phyloP scores from a whole-genome alignment of 2,113 vertebrate genomes.

The Spea multiplicata region DNA sequence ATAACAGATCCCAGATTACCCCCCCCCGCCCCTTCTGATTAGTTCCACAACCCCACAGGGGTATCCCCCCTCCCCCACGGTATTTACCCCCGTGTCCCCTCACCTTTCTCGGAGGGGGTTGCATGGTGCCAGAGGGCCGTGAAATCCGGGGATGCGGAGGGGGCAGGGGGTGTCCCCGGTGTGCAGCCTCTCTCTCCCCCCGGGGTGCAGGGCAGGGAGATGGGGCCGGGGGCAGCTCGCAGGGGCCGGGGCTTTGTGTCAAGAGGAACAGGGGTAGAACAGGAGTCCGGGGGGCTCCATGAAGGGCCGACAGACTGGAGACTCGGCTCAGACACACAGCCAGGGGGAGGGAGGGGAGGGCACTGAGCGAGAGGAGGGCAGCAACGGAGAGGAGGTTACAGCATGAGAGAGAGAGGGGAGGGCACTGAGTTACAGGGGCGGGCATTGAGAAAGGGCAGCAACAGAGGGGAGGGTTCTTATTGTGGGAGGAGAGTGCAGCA shows the following conservation, averaged over 20 bases:
- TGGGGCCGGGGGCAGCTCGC: background rate
- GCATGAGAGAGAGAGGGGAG: background rate
- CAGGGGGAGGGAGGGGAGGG: slow-evolving; percentile 15
- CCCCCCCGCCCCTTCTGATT: no score
- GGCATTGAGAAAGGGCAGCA: background rate
- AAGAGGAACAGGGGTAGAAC: slow-evolving; percentile 19
- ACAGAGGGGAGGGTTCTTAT: background rate
- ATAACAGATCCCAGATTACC: no score
- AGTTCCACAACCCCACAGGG: no score
- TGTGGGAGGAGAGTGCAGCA: background rate
- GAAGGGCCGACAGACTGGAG: slow-evolving; percentile 34
- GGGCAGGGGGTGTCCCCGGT: background rate
- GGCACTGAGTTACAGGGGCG: background rate
- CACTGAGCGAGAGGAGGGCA: slow-evolving; percentile 6
- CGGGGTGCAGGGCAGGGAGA: background rate
- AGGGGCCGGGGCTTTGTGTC: slow-evolving; percentile 5
- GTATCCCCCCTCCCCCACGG: background rate
- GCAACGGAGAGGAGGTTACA: background rate
- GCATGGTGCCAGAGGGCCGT: slow-evolving; percentile 75
- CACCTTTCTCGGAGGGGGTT: slow-evolving; percentile 96
- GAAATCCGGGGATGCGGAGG: slow-evolving; percentile 40
- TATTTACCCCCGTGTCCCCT: slow-evolving; percentile 49
- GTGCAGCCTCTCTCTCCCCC: slow-evolving; percentile 23
- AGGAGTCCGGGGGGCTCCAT: slow-evolving; percentile 39
- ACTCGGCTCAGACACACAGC: slow-evolving; percentile 27